Evolutionary conservation across 2,113 vertebrate genomes (phyloP), one percentile per base, ranked within the genome.

Genomic region (Caranx melampygus): DNA sequence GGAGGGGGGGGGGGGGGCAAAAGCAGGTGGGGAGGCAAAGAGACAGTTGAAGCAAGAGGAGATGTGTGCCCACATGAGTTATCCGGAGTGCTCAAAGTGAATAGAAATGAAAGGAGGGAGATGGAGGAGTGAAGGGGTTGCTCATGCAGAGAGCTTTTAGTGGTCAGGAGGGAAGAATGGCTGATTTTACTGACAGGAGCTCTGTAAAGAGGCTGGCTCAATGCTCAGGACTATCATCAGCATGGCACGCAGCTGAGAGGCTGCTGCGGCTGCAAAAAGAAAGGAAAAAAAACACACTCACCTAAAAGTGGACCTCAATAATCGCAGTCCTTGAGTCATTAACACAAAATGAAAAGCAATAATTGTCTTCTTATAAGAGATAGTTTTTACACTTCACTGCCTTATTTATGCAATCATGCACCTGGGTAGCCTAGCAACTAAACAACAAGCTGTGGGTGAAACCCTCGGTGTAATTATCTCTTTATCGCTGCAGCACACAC

Each of bases 341-440:
- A 86, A 70, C 5, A 16, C 45, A 54, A 70, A 89, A 86, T 75
- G 65, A 76, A 78, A 82, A 84, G 73, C 83, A 87, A 84, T 90
- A 84, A 91, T 84, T 68, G 33, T 62, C 66, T 64, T 76, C 81
- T 65, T 72, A 73, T 58, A 79, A 81, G 72, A 90, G 85, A 77
- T 59, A 62, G 42, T 81, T 87, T 75, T 82, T 65, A 86, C 73
- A 75, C 75, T 79, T 14, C 44, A 15, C 35, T 20, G 3, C 44
- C 51, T 75, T 82, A 85, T 81, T 90, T 85, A 81, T 85, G 81
- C 73, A 74, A 42, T 47, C 35, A 31, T 74, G 77, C 91, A 90
- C 80, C 90, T 91, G 86, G 37, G 83, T 84, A 78, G 58, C 76
- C 84, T 85, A 51, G 87, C 90, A 92, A 88, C 88, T 73, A 70